Conservation (phyloP, 2,797 vertebrate species). For the Lerista edwardsae region DNA sequence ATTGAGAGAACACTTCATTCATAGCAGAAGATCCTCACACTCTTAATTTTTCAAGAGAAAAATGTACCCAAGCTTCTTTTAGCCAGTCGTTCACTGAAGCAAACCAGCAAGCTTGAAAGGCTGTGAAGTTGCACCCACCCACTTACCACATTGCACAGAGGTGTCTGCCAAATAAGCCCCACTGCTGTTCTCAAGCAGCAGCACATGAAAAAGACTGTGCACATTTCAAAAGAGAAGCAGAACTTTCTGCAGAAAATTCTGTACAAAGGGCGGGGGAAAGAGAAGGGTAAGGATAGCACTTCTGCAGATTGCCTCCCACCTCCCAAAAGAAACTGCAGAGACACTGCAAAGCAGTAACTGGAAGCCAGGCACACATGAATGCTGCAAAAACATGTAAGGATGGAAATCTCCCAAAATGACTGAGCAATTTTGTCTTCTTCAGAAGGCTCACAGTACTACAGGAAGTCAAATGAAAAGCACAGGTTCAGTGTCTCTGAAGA, state of each 20-base stretch:
- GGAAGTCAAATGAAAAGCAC: background rate
- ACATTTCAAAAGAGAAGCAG: background rate
- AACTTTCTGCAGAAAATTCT: background rate
- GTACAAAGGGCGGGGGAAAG: background rate
- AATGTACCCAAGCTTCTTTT: background rate
- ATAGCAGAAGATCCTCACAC: background rate
- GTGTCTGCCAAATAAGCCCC: background rate
- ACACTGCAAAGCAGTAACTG: background rate
- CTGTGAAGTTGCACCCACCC: conserved; percentile 13
- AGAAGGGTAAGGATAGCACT: background rate
- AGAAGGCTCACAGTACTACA: background rate
- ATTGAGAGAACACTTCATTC: conserved; percentile 27
- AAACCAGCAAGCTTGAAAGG: background rate
- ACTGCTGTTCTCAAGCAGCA: background rate
- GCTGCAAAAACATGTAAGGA: background rate
- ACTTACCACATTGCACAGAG: background rate
- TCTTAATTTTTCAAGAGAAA: background rate
- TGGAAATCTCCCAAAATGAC: background rate
- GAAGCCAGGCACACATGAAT: background rate
- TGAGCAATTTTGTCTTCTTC: background rate
- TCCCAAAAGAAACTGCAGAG: background rate
- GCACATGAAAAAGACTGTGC: background rate
- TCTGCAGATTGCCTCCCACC: too few relatives aligned
- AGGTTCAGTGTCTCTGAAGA: background rate
- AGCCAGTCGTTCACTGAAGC: background rate